These are phyloP conservation scores for Peromyscus eremicus DNA, from an alignment of 2,797 vertebrate genomes.

Conservation along the genomic window DNA sequence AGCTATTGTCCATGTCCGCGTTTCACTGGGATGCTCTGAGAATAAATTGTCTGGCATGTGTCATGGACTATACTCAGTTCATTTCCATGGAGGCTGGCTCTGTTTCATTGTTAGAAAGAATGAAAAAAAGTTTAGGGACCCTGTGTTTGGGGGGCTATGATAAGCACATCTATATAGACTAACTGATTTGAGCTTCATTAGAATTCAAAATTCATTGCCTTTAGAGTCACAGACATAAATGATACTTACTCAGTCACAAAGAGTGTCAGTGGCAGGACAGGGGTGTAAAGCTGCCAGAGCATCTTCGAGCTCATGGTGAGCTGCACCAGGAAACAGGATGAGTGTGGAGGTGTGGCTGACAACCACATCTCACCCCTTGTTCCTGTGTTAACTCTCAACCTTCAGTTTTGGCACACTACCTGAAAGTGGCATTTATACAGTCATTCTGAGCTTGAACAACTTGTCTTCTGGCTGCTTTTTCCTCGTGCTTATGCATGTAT, in stretches of 20 bases:
- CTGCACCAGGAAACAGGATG: not conserved
- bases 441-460: not conserved
- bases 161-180: not conserved
- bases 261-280: not conserved
- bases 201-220: not conserved
- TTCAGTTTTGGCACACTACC: not conserved
- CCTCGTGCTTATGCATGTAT: not conserved
- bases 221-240: constrained; percentile 2
- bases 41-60: not conserved
- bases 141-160: not conserved
- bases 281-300: not conserved
- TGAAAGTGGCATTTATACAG: not conserved
- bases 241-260: not conserved
- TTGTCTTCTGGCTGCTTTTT: not conserved
- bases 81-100: not conserved
- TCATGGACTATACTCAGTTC: not conserved
- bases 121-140: not conserved
- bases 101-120: not conserved
- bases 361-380: not conserved
- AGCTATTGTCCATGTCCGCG: not conserved
- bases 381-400: not conserved
- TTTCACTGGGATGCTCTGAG: not conserved
- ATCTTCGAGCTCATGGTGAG: not conserved
- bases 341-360: not conserved
- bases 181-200: not conserved